Conservation (phyloP, 2,797 vertebrate genomes). For the Helicolenus hilgendorfi region DNA sequence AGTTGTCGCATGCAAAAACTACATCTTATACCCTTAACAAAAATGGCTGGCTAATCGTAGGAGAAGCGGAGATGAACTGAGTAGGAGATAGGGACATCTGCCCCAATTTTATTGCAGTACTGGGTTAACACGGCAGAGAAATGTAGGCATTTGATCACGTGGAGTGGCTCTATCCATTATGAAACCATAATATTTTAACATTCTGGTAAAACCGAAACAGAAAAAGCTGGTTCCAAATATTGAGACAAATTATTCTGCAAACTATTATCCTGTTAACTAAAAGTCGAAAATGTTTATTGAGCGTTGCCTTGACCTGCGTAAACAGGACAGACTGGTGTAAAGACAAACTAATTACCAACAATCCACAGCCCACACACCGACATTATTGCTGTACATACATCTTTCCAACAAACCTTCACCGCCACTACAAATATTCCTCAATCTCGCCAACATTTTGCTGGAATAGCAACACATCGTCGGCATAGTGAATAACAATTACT, state of each 20-base stretch:
- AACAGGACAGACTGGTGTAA: background rate
- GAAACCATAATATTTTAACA: slow-evolving; percentile 21
- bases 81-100: slow-evolving; percentile 11
- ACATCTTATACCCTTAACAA: slow-evolving; percentile 37
- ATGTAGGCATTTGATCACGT: slow-evolving; percentile 45
- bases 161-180: slow-evolving; percentile 52
- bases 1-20: slow-evolving; percentile 77
- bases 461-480: slow-evolving; percentile 11
- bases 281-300: slow-evolving; percentile 7
- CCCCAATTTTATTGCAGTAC: slow-evolving; percentile 82
- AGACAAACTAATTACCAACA: slow-evolving; percentile 7
- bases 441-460: background rate
- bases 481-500: slow-evolving; percentile 5
- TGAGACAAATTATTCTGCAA: background rate
- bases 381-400: slow-evolving; percentile 78
- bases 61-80: slow-evolving; percentile 45
- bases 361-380: background rate
- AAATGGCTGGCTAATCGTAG: slow-evolving; percentile 37
- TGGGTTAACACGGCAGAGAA: slow-evolving; percentile 62
- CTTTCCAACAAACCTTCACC: slow-evolving; percentile 8
- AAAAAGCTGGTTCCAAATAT: slow-evolving; percentile 11
- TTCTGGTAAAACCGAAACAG: slow-evolving; percentile 23
- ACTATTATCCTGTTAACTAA: background rate
- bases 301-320: background rate
- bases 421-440: slow-evolving; percentile 9